These are phyloP conservation scores for Gorsachius goisagi DNA, from an alignment of 2,113 vertebrate genomes.

Conservation along the genomic window DNA sequence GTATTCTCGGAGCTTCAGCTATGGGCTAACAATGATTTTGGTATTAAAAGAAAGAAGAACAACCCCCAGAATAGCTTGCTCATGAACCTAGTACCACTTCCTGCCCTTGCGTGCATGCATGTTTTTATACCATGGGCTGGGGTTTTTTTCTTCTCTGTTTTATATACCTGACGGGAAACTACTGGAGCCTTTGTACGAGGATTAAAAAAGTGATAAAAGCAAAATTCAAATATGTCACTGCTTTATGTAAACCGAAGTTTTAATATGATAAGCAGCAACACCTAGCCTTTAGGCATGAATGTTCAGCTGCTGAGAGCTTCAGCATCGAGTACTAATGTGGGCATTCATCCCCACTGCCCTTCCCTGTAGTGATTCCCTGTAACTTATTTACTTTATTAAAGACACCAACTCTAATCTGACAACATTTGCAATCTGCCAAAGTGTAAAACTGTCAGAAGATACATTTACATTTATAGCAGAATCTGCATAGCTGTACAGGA, in stretches of 20 bases:
- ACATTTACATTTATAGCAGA: conserved; percentile 39
- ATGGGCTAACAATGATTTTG: neutral
- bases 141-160: neutral
- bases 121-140: neutral
- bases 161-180: neutral
- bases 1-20: neutral
- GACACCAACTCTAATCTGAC: conserved; percentile 2
- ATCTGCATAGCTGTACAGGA: conserved; percentile 38
- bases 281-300: neutral
- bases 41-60: neutral
- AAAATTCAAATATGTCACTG: neutral
- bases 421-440: conserved; percentile 45
- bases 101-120: neutral
- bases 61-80: neutral
- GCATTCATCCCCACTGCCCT: neutral
- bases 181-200: neutral
- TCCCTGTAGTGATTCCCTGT: neutral
- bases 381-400: conserved; percentile 36
- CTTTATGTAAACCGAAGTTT: neutral
- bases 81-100: neutral
- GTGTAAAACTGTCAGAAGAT: conserved; percentile 49
- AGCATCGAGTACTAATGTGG: neutral
- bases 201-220: neutral
- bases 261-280: neutral
- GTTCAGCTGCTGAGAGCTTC: conserved; percentile 7